Evolutionary conservation across 2,113 vertebrate species (phyloP).

Genomic region (Cynoglossus semilaevis): DNA sequence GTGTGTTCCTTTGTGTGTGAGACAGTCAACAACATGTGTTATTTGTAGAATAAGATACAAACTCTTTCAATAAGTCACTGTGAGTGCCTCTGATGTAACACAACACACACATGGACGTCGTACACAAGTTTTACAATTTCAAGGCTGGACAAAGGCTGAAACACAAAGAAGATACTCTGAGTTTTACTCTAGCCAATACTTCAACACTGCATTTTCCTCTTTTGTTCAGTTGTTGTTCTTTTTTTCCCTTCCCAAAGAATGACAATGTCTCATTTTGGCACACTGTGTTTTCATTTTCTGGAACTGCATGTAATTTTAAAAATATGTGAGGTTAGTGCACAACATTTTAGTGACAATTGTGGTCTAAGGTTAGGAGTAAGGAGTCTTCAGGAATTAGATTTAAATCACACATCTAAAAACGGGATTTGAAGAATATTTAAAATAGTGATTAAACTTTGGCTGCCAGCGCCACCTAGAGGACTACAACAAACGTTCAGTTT

Average conservation of each 20-base stretch:
- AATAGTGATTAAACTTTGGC: too few species aligned
- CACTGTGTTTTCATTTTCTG: too few species aligned
- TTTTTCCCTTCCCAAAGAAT: not conserved
- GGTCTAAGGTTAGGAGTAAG: too few species aligned
- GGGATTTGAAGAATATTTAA: too few species aligned
- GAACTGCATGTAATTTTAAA: too few species aligned
- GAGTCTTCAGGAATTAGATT: too few species aligned
- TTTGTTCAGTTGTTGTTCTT: slow-evolving; percentile 17
- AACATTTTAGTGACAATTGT: too few species aligned
- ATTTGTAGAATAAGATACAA: slow-evolving; percentile 45
- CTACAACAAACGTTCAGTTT: too few species aligned
- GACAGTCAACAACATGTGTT: slow-evolving; percentile 40
- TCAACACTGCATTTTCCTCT: slow-evolving; percentile 11
- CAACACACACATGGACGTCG: slow-evolving; percentile 23
- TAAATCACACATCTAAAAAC: too few species aligned
- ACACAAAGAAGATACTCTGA: slow-evolving; percentile 17
- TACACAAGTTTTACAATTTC: slow-evolving; percentile 20
- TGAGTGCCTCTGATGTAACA: slow-evolving; percentile 39
- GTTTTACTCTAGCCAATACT: slow-evolving; percentile 10
- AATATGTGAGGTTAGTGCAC: too few species aligned
- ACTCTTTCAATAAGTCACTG: slow-evolving; percentile 48
- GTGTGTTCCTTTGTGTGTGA: slow-evolving; percentile 20
- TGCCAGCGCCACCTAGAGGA: too few species aligned
- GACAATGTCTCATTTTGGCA: too few species aligned
- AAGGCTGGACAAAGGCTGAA: slow-evolving; percentile 13